Conservation (phyloP, 2,888 invertebrate species). For the Stramonita haemastoma region DNA sequence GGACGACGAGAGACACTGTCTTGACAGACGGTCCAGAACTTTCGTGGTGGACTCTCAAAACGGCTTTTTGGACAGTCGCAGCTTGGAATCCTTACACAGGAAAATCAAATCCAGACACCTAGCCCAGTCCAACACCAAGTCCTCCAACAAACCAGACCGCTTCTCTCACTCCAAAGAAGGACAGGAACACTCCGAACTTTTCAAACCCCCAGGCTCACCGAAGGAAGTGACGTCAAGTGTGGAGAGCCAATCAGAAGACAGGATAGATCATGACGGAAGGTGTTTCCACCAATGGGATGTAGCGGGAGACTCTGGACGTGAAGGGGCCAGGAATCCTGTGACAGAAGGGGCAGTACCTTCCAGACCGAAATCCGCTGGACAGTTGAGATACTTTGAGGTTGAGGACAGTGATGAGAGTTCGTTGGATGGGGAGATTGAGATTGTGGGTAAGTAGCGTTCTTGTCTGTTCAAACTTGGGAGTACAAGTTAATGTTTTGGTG, state of each 20-base stretch:
- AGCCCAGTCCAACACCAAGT: neutral
- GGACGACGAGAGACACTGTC: neutral
- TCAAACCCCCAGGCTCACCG: too few species aligned
- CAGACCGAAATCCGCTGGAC: constrained; percentile 40
- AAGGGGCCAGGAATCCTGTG: constrained; percentile 32
- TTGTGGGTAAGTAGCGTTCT: constrained; percentile 26
- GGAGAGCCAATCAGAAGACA: constrained; percentile 23
- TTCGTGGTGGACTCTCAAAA: constrained; percentile 23
- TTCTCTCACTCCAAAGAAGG: neutral
- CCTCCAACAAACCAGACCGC: neutral
- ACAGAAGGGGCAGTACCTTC: neutral
- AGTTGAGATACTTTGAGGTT: constrained; percentile 25
- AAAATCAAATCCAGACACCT: constrained; percentile 11
- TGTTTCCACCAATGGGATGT: neutral
- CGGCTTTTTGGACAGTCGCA: neutral
- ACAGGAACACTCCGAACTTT: too few species aligned
- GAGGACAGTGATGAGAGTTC: constrained; percentile 41
- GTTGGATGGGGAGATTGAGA: constrained; percentile 40
- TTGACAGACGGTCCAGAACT: constrained; percentile 21
- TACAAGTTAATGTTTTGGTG: neutral
- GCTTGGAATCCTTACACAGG: neutral
- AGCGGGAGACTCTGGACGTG: neutral
- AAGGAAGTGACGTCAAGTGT: constrained; percentile 8
- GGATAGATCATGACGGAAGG: neutral
- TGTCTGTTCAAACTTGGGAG: neutral